These are phyloP conservation scores for Macquaria australasica DNA, from an alignment of 2,113 vertebrate species.

Conservation along the genomic window DNA sequence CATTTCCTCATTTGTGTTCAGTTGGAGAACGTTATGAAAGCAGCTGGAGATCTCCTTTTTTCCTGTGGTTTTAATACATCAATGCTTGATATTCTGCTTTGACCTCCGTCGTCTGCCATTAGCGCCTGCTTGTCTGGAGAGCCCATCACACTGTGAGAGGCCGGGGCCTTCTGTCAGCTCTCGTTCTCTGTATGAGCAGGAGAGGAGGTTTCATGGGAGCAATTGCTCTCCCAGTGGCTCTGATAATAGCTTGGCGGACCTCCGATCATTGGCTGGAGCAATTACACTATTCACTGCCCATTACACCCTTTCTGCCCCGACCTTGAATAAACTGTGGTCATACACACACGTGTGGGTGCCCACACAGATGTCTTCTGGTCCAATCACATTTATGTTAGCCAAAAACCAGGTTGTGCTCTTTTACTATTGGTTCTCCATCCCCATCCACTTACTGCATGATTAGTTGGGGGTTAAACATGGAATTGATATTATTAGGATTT, in stretches of 20 bases:
- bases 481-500: background rate
- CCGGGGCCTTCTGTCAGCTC: conserved; percentile 55
- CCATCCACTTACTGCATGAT: background rate
- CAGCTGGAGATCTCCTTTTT: conserved; percentile 25
- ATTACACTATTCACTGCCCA: conserved; percentile 54
- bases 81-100: conserved; percentile 47
- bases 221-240: conserved; percentile 40
- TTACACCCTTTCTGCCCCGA: conserved; percentile 36
- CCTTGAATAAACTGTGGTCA: conserved; percentile 10
- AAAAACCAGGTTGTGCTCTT: background rate
- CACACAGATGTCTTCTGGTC: background rate
- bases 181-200: conserved; percentile 27
- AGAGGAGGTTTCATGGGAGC: conserved; percentile 49
- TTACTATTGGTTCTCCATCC: background rate
- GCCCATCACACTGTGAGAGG: conserved; percentile 49
- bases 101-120: conserved; percentile 59
- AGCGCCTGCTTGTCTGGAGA: conserved; percentile 55
- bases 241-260: conserved; percentile 49
- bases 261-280: conserved; percentile 50
- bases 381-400: background rate
- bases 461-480: background rate
- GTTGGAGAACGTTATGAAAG: conserved; percentile 12
- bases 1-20: conserved; percentile 40
- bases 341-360: background rate
- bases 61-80: conserved; percentile 50